Evolutionary conservation across 2,888 invertebrate genomes (phyloP).

Genomic region (Aspidiotus destructor): DNA sequence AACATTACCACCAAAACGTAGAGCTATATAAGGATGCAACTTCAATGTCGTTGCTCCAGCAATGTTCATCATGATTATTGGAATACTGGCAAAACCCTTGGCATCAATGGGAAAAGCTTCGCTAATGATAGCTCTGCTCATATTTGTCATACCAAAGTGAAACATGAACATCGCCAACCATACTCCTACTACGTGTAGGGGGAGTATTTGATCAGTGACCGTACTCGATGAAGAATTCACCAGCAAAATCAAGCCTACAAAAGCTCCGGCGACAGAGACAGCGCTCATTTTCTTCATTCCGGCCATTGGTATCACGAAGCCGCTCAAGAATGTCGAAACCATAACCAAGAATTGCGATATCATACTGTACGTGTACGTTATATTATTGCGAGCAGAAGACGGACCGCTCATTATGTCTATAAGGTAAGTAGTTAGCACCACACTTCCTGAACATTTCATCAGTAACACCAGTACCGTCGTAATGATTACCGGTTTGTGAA

Average conservation of each 20-base stretch:
- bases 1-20: constrained; percentile 40
- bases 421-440: background rate
- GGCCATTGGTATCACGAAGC: background rate
- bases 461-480: background rate
- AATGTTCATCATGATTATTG: constrained; percentile 44
- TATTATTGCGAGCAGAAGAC: background rate
- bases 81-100: constrained; percentile 45
- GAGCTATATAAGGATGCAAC: constrained; percentile 45
- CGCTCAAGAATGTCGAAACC: background rate
- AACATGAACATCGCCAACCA: constrained; percentile 47
- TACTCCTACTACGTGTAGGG: constrained; percentile 41
- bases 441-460: background rate
- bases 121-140: constrained; percentile 51
- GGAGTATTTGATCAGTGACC: background rate
- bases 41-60: constrained; percentile 49
- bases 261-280: background rate
- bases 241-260: background rate
- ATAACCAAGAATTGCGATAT: background rate
- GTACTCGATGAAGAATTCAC: background rate
- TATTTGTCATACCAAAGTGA: constrained; percentile 48
- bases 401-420: background rate
- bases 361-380: background rate
- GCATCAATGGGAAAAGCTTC: constrained; percentile 49
- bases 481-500: background rate
- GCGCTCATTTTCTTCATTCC: background rate